These are phyloP conservation scores for Agrypnus murinus DNA, from an alignment of 2,888 invertebrate species.

Conservation along the genomic window DNA sequence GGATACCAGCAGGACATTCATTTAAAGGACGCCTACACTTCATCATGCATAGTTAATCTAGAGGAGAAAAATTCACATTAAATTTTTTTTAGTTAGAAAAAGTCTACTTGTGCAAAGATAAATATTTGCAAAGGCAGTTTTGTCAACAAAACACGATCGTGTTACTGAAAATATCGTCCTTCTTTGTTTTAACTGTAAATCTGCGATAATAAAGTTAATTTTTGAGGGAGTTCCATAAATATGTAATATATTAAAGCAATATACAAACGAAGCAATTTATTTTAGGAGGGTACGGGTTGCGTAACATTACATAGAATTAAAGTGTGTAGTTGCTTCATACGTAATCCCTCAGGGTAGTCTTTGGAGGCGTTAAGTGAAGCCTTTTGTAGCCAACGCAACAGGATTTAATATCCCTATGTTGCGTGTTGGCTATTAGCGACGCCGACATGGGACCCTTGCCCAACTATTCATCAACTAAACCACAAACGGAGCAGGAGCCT, in stretches of 20 bases:
- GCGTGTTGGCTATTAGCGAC: constrained; percentile 48
- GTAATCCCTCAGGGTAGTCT: constrained; percentile 39
- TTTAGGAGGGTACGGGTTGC: neutral
- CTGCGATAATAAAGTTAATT: too few species aligned
- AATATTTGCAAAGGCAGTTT: too few species aligned
- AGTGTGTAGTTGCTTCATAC: constrained; percentile 30
- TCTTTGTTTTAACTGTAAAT: too few species aligned
- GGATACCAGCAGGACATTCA: neutral
- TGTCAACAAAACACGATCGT: too few species aligned
- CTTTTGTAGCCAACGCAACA: constrained; percentile 44
- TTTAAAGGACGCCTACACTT: neutral
- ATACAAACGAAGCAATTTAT: too few species aligned
- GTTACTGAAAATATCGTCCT: too few species aligned
- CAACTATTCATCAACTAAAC: constrained; percentile 50
- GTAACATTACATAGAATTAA: constrained; percentile 13
- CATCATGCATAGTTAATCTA: constrained; percentile 14
- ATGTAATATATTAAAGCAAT: too few species aligned
- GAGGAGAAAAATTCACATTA: neutral
- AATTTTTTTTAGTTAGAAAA: too few species aligned
- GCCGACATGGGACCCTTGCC: constrained; percentile 42
- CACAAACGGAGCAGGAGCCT: constrained; percentile 46
- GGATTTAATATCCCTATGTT: constrained; percentile 50
- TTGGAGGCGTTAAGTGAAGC: constrained; percentile 44
- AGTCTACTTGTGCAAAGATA: too few species aligned
- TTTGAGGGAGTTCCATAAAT: too few species aligned